These are phyloP conservation scores for Brachionus calyciflorus DNA, from an alignment of 1,140 invertebrate genomes.

Conservation along the genomic window DNA sequence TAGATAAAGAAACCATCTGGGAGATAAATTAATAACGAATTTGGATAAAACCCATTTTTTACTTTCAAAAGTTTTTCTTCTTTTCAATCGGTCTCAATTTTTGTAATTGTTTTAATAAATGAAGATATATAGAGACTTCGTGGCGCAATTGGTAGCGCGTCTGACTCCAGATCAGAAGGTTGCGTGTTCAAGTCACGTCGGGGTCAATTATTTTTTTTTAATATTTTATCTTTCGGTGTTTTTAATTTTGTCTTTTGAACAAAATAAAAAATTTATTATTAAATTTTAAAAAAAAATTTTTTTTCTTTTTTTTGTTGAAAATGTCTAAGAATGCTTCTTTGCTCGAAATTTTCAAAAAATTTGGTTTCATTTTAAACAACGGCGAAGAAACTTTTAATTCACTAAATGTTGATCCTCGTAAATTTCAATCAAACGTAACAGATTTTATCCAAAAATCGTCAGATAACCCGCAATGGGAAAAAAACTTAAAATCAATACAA, in stretches of 20 bases:
- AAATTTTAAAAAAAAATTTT: too few relatives aligned
- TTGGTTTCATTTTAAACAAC: constrained; percentile 23
- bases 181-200: constrained; percentile 48
- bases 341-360: constrained; percentile 11
- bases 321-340: too few relatives aligned
- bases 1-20: too few relatives aligned
- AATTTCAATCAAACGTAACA: constrained; percentile 36
- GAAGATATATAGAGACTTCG: constrained; percentile 40
- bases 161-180: constrained; percentile 48
- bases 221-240: too few relatives aligned
- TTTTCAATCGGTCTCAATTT: too few relatives aligned
- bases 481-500: background rate
- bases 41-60: too few relatives aligned
- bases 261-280: too few relatives aligned
- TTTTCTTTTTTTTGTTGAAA: too few relatives aligned
- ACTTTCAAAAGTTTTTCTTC: too few relatives aligned
- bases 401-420: background rate
- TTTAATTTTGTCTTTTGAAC: too few relatives aligned
- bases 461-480: constrained; percentile 3
- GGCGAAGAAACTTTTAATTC: background rate
- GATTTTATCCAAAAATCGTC: constrained; percentile 2
- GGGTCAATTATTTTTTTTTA: constrained; percentile 35
- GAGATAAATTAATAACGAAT: too few relatives aligned
- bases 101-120: too few relatives aligned
- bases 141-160: constrained; percentile 48